Conservation (phyloP, 2,797 vertebrate genomes). For the Notoglanidium macrostoma region DNA sequence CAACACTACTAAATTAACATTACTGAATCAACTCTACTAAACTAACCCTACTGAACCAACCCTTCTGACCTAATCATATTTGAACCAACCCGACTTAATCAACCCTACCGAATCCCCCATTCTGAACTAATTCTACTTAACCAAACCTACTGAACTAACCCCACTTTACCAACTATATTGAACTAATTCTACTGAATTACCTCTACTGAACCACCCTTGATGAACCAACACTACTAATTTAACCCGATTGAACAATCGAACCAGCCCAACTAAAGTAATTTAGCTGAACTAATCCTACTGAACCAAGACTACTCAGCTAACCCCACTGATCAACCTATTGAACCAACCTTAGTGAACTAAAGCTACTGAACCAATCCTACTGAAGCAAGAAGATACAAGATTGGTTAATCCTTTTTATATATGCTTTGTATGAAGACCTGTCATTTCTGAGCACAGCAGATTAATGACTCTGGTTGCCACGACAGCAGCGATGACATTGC, state of each 20-base stretch:
- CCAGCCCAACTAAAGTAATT: background rate
- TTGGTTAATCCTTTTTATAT: background rate
- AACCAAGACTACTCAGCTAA: background rate
- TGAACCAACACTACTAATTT: background rate
- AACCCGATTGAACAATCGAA: background rate
- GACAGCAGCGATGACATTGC: slow-evolving; percentile 13
- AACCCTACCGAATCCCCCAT: background rate
- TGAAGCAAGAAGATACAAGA: background rate
- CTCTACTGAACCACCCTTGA: background rate
- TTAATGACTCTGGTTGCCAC: slow-evolving; percentile 14
- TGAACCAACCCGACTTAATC: background rate
- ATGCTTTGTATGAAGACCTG: background rate
- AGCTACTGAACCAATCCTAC: background rate
- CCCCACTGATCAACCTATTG: background rate
- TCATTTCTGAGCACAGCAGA: slow-evolving; percentile 10
- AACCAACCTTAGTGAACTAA: background rate
- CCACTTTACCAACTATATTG: background rate
- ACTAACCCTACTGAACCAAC: background rate
- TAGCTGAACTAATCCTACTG: background rate
- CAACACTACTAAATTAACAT: background rate
- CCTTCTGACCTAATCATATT: background rate
- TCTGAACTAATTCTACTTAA: background rate
- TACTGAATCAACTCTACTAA: background rate
- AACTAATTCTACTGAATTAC: background rate
- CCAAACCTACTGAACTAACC: background rate